Conservation (phyloP, 1,140 invertebrate species). For the Diploscapter pachys region DNA sequence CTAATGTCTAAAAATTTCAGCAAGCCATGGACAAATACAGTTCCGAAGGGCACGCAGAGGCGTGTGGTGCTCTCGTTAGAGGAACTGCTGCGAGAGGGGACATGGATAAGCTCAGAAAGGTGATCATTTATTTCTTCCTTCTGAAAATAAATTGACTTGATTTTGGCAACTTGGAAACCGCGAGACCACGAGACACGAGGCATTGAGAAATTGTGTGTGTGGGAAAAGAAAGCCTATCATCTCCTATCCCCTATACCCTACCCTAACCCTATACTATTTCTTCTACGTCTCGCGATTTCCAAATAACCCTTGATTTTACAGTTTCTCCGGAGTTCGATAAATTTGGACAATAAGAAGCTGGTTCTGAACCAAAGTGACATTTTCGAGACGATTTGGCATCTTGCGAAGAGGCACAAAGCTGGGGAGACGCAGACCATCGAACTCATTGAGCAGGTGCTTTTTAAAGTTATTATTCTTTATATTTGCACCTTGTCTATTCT, state of each 20-base stretch:
- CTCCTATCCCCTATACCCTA: no score
- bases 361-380: neutral
- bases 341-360: constrained; percentile 18
- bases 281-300: no score
- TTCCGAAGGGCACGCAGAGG: neutral
- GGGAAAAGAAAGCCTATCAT: no score
- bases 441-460: constrained; percentile 15
- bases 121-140: neutral
- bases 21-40: constrained; percentile 12
- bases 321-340: constrained; percentile 4
- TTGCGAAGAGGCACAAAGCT: constrained; percentile 9
- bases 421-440: constrained; percentile 5
- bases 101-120: constrained; percentile 13
- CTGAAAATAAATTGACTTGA: neutral
- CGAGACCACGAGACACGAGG: no score
- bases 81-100: constrained; percentile 15
- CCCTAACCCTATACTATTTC: no score
- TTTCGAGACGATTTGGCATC: constrained; percentile 26
- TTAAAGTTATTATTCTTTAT: neutral
- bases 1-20: constrained; percentile 5
- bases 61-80: constrained; percentile 3
- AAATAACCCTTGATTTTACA: neutral
- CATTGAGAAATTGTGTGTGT: no score
- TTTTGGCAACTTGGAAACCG: no score
- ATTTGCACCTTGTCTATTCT: no score